A percentile compares a stretch with the other conserved stretches of the same genome.
These are phyloP conservation scores for Planococcus citri DNA, from an alignment of 1,140 invertebrate species.

Conservation along the genomic window DNA sequence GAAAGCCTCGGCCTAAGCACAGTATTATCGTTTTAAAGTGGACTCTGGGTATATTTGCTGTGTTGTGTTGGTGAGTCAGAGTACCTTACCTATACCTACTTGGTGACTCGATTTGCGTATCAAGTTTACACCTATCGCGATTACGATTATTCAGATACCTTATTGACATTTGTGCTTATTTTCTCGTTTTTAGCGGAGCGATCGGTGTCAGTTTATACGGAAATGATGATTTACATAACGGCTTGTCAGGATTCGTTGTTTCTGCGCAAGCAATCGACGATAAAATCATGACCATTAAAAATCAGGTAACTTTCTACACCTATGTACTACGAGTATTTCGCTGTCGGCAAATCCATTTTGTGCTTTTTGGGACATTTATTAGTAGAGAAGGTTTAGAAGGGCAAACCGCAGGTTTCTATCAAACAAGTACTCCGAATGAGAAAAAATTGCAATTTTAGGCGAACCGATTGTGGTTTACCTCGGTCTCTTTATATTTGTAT, in stretches of 20 bases:
- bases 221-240: slow-evolving; percentile 86
- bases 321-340: not conserved
- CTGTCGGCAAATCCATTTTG: no score
- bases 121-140: no score
- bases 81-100: not conserved
- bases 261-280: slow-evolving; percentile 64
- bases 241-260: slow-evolving; percentile 61
- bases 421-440: no score
- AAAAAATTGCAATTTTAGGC: no score
- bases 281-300: slow-evolving; percentile 56
- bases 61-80: slow-evolving; percentile 34
- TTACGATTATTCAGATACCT: no score
- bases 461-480: no score
- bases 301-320: slow-evolving; percentile 44
- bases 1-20: slow-evolving; percentile 67
- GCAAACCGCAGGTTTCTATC: no score
- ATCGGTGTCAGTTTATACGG: slow-evolving; percentile 70
- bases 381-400: no score
- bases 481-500: no score
- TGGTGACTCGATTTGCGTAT: slow-evolving; percentile 42
- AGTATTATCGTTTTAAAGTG: slow-evolving; percentile 75
- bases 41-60: slow-evolving; percentile 65
- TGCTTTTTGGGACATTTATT: no score
- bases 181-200: slow-evolving; percentile 33
- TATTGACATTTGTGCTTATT: no score